These are phyloP conservation scores for Hypercompe scribonia DNA, from an alignment of 2,888 invertebrate species.

Conservation along the genomic window DNA sequence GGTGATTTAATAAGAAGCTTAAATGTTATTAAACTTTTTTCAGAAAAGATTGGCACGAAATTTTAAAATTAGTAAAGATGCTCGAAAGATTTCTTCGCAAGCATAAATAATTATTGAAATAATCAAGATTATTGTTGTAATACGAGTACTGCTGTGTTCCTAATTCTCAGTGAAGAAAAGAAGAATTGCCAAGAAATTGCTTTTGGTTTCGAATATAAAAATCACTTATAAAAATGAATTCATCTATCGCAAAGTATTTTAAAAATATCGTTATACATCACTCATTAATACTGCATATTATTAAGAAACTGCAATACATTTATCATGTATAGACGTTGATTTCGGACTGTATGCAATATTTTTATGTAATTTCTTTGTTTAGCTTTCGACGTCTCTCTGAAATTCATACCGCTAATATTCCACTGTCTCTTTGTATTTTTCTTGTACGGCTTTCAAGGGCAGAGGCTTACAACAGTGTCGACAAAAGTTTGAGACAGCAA, in stretches of 20 bases:
- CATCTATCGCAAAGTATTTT: conserved; percentile 37
- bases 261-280: conserved; percentile 51
- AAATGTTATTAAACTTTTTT: too few relatives aligned
- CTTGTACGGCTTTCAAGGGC: conserved; percentile 61
- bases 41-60: too few relatives aligned
- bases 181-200: conserved; percentile 34
- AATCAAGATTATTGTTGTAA: too few relatives aligned
- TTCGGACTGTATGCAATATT: conserved; percentile 53
- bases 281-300: conserved; percentile 47
- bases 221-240: conserved; percentile 33
- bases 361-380: conserved; percentile 56
- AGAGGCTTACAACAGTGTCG: conserved; percentile 59
- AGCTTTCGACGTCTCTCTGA: conserved; percentile 53
- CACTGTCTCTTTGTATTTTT: conserved; percentile 56
- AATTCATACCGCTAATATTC: conserved; percentile 52
- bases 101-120: too few relatives aligned
- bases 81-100: too few relatives aligned
- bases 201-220: conserved; percentile 22
- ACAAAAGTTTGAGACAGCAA: conserved; percentile 57
- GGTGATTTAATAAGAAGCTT: too few relatives aligned
- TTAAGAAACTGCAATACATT: conserved; percentile 52
- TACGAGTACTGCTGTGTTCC: conserved; percentile 54
- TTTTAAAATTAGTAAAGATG: too few relatives aligned
- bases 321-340: conserved; percentile 52
- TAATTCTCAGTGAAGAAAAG: conserved; percentile 55